Evolutionary conservation across 2,113 vertebrate species (phyloP).

Genomic region (Xiphophorus hellerii): DNA sequence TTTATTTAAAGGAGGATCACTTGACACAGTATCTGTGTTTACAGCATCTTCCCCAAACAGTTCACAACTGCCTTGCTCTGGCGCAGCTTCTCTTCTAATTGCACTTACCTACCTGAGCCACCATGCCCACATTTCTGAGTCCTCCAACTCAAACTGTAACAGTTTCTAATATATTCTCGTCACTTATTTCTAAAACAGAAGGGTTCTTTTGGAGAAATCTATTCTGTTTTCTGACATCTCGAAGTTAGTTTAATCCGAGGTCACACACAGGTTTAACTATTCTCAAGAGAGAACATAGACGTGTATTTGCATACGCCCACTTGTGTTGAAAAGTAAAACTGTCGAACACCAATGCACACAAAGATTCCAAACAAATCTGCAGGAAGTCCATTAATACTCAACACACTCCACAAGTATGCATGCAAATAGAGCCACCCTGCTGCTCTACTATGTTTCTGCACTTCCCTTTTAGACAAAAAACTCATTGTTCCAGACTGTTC

Average conservation of each 20-base stretch:
- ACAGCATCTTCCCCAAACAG: constrained; percentile 52
- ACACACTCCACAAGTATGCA: constrained; percentile 44
- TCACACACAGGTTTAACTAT: constrained; percentile 56
- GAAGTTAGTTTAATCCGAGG: constrained; percentile 20
- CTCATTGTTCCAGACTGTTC: constrained; percentile 24
- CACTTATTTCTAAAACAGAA: background rate
- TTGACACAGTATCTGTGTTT: constrained; percentile 79
- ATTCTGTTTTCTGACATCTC: constrained; percentile 22
- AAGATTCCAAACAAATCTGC: constrained; percentile 42
- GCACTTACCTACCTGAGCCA: constrained; percentile 43
- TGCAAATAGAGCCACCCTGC: constrained; percentile 11
- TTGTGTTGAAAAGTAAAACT: background rate
- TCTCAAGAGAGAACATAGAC: constrained; percentile 62
- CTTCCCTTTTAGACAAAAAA: constrained; percentile 30
- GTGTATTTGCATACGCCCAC: background rate
- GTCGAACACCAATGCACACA: constrained; percentile 15
- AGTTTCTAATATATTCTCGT: background rate
- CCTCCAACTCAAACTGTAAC: background rate
- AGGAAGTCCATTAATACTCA: constrained; percentile 54
- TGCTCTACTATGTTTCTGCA: constrained; percentile 13
- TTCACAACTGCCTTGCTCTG: constrained; percentile 39
- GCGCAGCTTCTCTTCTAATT: constrained; percentile 33
- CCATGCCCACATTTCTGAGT: constrained; percentile 14
- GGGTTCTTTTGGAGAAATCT: constrained; percentile 3
- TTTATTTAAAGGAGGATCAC: constrained; percentile 77